Evolutionary conservation across 2,888 invertebrate species (phyloP).

Genomic region (Luperina nickerlii): DNA sequence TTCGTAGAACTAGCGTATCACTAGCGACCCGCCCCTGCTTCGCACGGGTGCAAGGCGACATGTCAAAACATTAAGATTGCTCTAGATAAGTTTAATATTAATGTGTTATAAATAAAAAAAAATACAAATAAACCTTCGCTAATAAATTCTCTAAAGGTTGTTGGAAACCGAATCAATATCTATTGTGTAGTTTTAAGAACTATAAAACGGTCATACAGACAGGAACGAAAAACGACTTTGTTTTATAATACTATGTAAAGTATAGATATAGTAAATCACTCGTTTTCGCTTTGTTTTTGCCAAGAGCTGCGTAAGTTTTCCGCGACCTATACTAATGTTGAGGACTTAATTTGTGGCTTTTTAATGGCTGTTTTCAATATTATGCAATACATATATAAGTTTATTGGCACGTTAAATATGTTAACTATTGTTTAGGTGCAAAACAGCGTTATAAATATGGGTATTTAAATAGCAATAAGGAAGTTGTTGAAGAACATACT

Average conservation of each 20-base stretch:
- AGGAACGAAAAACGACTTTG: neutral
- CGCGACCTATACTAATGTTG: conserved; percentile 44
- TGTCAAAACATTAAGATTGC: neutral
- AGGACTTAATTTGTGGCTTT: conserved; percentile 24
- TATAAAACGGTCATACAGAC: neutral
- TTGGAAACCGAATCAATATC: neutral
- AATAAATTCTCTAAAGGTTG: neutral
- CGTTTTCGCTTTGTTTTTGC: conserved; percentile 54
- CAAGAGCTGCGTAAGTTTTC: conserved; percentile 51
- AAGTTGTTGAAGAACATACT: neutral
- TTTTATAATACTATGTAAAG: neutral
- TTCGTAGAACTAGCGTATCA: conserved; percentile 46
- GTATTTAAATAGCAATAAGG: conserved; percentile 22
- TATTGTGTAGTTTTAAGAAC: neutral
- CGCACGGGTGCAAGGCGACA: neutral
- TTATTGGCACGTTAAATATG: conserved; percentile 26
- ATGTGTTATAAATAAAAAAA: neutral
- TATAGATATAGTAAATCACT: conserved; percentile 16
- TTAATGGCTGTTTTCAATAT: conserved; percentile 25
- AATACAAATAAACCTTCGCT: neutral
- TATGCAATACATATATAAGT: conserved; percentile 20
- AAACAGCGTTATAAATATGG: conserved; percentile 18
- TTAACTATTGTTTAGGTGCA: conserved; percentile 5
- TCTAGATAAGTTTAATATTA: neutral
- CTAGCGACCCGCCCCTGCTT: neutral